Percentiles rank a stretch among this genome's conserved stretches.
Evolutionary conservation across 2,113 vertebrate species (phyloP).

Genomic region (Orycteropus afer): DNA sequence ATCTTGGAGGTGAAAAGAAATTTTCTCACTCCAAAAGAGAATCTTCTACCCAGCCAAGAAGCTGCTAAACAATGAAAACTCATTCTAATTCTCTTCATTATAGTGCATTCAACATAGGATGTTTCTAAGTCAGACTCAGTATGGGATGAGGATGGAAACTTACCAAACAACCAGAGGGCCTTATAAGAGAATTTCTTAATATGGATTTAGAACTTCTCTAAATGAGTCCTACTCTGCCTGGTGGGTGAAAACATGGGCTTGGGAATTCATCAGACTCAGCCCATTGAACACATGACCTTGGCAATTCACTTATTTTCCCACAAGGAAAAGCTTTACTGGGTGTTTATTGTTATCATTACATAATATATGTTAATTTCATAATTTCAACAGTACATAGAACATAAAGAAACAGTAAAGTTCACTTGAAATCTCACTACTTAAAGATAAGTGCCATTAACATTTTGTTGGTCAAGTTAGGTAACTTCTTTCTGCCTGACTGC

Average conservation of each 20-base stretch:
- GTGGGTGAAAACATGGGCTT: not conserved
- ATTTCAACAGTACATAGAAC: not conserved
- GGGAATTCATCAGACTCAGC: not conserved
- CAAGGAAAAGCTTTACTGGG: constrained; percentile 8
- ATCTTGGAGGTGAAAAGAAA: constrained; percentile 32
- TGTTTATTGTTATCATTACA: constrained; percentile 17
- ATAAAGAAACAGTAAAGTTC: not conserved
- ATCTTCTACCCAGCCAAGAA: not conserved
- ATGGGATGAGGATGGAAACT: not conserved
- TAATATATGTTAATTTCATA: not conserved
- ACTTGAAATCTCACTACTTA: not conserved
- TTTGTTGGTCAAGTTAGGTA: not conserved
- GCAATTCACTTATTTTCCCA: constrained; percentile 40
- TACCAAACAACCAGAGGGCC: not conserved
- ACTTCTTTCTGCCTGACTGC: not conserved
- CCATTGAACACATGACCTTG: constrained; percentile 45
- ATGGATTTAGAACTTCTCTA: not conserved
- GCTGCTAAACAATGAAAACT: not conserved
- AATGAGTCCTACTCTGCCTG: not conserved
- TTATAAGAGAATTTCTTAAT: not conserved
- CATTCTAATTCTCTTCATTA: not conserved
- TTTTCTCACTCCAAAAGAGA: not conserved
- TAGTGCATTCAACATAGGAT: not conserved
- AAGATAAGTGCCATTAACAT: not conserved
- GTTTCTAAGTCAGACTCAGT: not conserved